phyloP scores from a whole-genome alignment of 2,797 vertebrate genomes.

The Eremophila alpestris region DNA sequence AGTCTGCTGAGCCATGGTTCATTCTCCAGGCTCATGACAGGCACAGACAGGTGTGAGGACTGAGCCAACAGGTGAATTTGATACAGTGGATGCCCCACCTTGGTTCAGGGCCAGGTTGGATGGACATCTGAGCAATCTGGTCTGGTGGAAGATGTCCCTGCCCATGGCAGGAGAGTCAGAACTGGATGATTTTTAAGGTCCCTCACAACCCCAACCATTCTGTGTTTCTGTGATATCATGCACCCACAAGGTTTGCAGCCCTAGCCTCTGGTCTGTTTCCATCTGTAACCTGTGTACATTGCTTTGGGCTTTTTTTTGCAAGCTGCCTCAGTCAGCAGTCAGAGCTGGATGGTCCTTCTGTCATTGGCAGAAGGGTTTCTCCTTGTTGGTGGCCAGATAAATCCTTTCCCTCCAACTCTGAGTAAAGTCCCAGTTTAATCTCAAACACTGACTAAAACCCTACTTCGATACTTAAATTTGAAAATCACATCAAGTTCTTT shows the following conservation, averaged over 20 bases:
- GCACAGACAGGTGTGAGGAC: background rate
- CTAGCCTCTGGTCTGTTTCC: background rate
- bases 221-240: fast-evolving
- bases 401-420: background rate
- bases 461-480: background rate
- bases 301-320: background rate
- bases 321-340: background rate
- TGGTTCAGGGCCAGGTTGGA: background rate
- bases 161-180: background rate
- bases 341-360: background rate
- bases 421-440: background rate
- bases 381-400: background rate
- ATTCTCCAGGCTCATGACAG: background rate
- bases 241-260: background rate
- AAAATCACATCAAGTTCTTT: slow-evolving; percentile 5
- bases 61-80: fast-evolving
- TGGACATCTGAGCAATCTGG: background rate
- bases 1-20: background rate
- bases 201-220: background rate
- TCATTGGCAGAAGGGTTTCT: background rate
- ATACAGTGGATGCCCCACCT: background rate
- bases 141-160: background rate
- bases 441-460: background rate
- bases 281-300: background rate
- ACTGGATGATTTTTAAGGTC: background rate